Base-by-base conservation (phyloP, 2,113 vertebrate species). In the Typhlomys cinereus region DNA sequence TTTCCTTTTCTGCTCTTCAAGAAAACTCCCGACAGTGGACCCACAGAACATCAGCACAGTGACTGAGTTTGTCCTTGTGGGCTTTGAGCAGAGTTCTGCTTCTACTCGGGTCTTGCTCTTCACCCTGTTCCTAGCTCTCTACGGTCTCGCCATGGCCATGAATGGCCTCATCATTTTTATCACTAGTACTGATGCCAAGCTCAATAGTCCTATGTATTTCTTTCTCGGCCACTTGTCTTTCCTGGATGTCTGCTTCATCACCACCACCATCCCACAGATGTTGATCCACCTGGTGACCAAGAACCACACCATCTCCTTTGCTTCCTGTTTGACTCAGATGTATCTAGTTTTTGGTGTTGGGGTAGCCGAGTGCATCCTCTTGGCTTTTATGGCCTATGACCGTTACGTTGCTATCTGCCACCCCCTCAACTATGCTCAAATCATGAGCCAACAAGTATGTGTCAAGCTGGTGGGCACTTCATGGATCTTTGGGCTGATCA, bases 311-410 rank as follows among this genome's bases (percentile, higher is more conserved):
- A 52, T 94, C 31, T 61, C 91, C 15, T 95, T 96, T 48, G 82
- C 1, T 41, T 48, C 81, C 4, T 95, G 89, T n/a, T 5, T 92
- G 34, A 67, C 69, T 14, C 94, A 94, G 79, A 95, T 92, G 81
- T 92, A 90, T 6, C 2, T 94, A 34, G 94, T 88, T 0, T 94
- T 95, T 10, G 9, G 48, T 18, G 41, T 75, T 7, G 86, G 90
- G 52, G 84, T 90, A 10, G 70, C 87, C 0, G 71, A 92, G n/a
- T 85, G 84, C 66, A 74, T 93, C 31, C 92, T 93, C 46, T 75
- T 94, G 50, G 94, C 96, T 66, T 96, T 97, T 34, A 98, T 98
- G 98, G 97, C 97, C 27, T 98, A 96, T 20, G 93, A 91, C 10
- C 52, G 8, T 17, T 94, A 86, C 23, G 44, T 82, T 44, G 88